Evolutionary conservation across 2,113 vertebrate species (phyloP).

Genomic region (Python bivittatus): DNA sequence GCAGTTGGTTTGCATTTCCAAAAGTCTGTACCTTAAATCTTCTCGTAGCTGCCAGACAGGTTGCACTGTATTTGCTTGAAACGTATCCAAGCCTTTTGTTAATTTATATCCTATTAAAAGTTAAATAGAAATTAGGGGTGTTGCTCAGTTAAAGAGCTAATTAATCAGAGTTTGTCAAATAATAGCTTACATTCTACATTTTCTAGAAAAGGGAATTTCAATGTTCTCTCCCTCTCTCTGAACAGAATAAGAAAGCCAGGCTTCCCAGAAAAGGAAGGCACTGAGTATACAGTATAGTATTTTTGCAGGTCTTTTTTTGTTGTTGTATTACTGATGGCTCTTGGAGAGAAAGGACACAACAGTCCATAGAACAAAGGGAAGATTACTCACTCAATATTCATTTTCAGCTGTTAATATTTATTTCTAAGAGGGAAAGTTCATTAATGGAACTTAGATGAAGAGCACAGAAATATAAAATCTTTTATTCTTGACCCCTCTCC

Average conservation of each 20-base stretch:
- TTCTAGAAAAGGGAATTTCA: not conserved
- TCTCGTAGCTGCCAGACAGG: slow-evolving; percentile 82
- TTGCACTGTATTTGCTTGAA: slow-evolving; percentile 73
- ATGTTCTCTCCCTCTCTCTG: not conserved
- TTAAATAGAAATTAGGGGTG: slow-evolving; percentile 53
- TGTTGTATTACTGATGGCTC: slow-evolving; percentile 42
- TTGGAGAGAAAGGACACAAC: not conserved
- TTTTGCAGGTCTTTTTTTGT: slow-evolving; percentile 39
- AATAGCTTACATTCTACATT: not conserved
- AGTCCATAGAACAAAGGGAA: not conserved
- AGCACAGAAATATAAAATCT: not conserved
- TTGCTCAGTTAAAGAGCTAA: not conserved
- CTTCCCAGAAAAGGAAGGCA: not conserved
- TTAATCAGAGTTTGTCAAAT: not conserved
- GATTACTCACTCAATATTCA: rapidly evolving
- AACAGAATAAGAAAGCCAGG: not conserved
- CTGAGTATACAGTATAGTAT: not conserved
- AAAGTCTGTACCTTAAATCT: slow-evolving; percentile 77
- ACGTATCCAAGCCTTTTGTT: slow-evolving; percentile 71
- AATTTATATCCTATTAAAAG: slow-evolving; percentile 74
- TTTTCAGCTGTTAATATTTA: rapidly evolving
- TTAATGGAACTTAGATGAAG: not conserved
- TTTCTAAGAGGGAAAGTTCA: rapidly evolving
- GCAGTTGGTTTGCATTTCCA: slow-evolving; percentile 51
- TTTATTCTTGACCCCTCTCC: not conserved